These are phyloP conservation scores for Thereva unica DNA, from an alignment of 2,888 invertebrate genomes.

Conservation along the genomic window DNA sequence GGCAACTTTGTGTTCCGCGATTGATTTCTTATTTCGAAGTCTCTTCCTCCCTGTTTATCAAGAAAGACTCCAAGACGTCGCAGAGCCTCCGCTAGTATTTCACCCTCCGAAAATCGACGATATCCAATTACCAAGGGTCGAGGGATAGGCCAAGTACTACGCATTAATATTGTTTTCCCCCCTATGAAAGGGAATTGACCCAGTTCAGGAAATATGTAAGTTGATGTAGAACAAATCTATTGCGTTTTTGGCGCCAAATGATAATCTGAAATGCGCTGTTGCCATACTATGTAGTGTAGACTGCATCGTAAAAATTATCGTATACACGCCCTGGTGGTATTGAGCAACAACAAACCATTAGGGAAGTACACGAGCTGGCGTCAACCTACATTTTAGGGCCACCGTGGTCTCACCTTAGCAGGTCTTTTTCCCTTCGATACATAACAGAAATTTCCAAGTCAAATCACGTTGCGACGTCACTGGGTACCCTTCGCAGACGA, in stretches of 20 bases:
- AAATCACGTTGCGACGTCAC: not conserved
- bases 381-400: constrained; percentile 5
- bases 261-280: too few species aligned
- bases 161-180: too few species aligned
- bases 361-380: not conserved
- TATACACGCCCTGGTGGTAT: not conserved
- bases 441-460: constrained; percentile 4
- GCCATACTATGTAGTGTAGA: too few species aligned
- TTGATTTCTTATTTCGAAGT: not conserved
- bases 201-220: too few species aligned
- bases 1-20: not conserved
- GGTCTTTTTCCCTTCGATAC: too few species aligned
- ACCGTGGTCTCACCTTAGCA: not conserved
- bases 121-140: too few species aligned
- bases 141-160: too few species aligned
- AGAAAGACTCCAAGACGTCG: not conserved
- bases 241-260: too few species aligned
- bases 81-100: not conserved
- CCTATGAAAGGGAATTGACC: too few species aligned
- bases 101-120: too few species aligned
- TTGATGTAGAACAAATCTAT: too few species aligned
- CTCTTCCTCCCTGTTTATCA: not conserved
- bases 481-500: not conserved
- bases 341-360: not conserved
- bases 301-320: not conserved